Evolutionary conservation across 2,888 invertebrate genomes (phyloP), one percentile per base, ranked within the genome.

Genomic region (Bellardia pandia): DNA sequence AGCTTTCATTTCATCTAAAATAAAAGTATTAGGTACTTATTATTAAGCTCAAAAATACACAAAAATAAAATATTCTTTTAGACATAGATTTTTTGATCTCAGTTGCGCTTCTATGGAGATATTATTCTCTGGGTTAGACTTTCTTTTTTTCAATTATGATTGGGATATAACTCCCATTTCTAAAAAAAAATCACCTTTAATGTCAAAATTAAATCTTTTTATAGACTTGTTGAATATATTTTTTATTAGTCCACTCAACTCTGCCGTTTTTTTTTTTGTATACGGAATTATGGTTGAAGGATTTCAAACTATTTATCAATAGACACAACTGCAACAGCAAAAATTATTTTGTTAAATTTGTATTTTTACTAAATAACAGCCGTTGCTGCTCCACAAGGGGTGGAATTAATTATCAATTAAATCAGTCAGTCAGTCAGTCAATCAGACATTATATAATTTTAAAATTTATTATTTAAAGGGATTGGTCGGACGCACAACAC

Each of bases 271-370:
- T 11, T n/a, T n/a, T n/a, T n/a, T n/a, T n/a, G n/a, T 11, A 14
- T 23, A 72, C 86, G 86, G 86, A 86, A 81, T 60, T 66, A 86
- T 86, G 86, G 84, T 86, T 86, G 86, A 86, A 84, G 77, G 80
- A 86, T 84, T 86, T 79, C 45, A 14, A 66, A 53, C 45, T 62
- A 82, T 53, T 53, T 86, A 33, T 77, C 66, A 66, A 56, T 77
- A 77, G 33, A 60, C 58, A 58, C 3, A 40, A 58, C 45, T 37
- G 60, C 37, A 45, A 33, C 51, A 37, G 1, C n/a, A 14, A 60
- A 56, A 66, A 42, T 37, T 58, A 58, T 48, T 51, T 5, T 69
- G 3, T 51, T 68, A 33, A 51, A 69, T n/a, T 53, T 69, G 13
- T 37, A 33, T 23, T 62, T 53, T 60, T 69, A 76, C 9, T 62